Conservation (phyloP, 1,140 invertebrate species). For the Apocrypta bakeri region DNA sequence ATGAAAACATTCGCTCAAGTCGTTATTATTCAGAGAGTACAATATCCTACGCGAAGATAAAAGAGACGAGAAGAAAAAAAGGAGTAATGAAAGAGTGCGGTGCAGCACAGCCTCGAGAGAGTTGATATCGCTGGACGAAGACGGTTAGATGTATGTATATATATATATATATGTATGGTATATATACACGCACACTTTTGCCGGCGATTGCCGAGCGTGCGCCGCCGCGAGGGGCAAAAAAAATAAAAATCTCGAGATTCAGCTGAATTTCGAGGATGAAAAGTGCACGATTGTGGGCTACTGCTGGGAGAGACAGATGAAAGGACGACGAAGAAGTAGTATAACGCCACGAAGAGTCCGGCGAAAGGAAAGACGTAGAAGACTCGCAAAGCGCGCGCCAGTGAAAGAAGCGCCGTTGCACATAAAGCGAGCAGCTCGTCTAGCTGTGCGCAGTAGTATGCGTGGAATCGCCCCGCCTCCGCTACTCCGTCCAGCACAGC, state of each 20-base stretch:
- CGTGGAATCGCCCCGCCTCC: conserved; percentile 59
- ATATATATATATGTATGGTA: not conserved
- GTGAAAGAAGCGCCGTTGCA: conserved; percentile 60
- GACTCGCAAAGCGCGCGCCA: conserved; percentile 49
- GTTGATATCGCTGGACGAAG: not conserved
- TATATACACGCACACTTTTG: too few species aligned
- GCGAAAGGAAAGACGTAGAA: not conserved
- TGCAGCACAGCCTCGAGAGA: not conserved
- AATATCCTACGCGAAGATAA: conserved; percentile 25
- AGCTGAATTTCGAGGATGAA: conserved; percentile 36
- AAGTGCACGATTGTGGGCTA: conserved; percentile 22
- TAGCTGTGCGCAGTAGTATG: conserved; percentile 28
- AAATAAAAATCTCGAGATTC: conserved; percentile 29
- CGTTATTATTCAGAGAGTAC: conserved; percentile 40
- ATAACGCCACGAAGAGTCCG: not conserved
- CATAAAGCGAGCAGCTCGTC: conserved; percentile 65
- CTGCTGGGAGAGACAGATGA: conserved; percentile 22
- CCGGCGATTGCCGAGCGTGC: not conserved
- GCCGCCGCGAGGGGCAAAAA: not conserved
- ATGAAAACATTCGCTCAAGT: conserved; percentile 31
- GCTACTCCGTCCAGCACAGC: not conserved
- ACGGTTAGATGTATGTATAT: not conserved
- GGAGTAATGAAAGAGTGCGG: not conserved
- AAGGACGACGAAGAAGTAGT: conserved; percentile 15
- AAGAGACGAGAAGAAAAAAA: not conserved